Evolutionary conservation across 2,888 invertebrate species (phyloP), one percentile per base, ranked within the genome.

Genomic region (Cataglyphis albicans): DNA sequence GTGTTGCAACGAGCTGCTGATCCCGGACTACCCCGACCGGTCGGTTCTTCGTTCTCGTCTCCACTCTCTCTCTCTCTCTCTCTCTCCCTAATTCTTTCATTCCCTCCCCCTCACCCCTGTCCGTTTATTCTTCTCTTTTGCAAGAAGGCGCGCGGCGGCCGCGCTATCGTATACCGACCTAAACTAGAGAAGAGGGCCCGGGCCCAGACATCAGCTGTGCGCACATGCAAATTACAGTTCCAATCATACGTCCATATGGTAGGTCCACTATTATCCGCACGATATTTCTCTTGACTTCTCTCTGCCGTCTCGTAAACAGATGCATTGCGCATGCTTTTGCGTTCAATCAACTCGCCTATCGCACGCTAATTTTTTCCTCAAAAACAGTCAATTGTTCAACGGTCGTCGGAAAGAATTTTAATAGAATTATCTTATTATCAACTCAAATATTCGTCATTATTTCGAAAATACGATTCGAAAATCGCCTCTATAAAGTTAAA

Each of bases 251-350:
- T 82, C 90, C 90, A 90, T 90, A 90, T 90, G 90, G 87, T 90
- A 52, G 86, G 85, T 88, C 90, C 88, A 82, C 90, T 80, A 91
- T 91, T 91, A 91, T 91, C 91, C 89, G 89, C 91, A 91, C 91
- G 91, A 87, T 90, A 86, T 73, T 29, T 72, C 59, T 78, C 61
- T 67, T 15, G 57, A 35, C 21, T 29, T 72, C 59, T 78, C 61
- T 67, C 15, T 57, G 55, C 21, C 68, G 44, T 59, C 59, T 80
- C 78, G 18, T 80, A 80, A 80, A 80, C 78, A 80, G 70, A 70
- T 55, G 55, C 78, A 78, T 68, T 68, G 68, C 67, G 59, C 78
- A 44, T 80, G 70, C 59, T 80, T 80, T 80, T 59, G 78, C 59
- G 70, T 80, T 80, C 78, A 48, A 68, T 80, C 70, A 80, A 80